A percentile compares a stretch with the other conserved stretches of the same genome.
Conservation (phyloP, 2,113 vertebrate species). For the Dicentrarchus labrax region DNA sequence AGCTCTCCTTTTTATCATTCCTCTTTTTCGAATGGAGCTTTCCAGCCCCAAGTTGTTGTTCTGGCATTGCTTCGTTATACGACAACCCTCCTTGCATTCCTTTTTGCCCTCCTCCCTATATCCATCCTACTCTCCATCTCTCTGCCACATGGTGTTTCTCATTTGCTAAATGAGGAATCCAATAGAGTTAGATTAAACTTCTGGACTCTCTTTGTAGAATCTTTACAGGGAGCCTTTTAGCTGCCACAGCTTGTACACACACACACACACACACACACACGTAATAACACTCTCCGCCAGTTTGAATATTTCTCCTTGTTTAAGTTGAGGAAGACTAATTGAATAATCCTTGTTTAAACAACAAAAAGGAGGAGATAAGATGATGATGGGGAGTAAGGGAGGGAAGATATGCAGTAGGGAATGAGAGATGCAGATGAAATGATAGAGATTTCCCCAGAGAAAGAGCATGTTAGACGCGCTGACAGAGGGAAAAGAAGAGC, state of each 20-base stretch:
- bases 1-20: constrained; percentile 26
- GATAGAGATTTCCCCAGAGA: constrained; percentile 65
- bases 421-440: constrained; percentile 52
- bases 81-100: constrained; percentile 1
- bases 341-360: constrained; percentile 62
- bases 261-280: background rate
- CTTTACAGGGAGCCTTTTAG: constrained; percentile 57
- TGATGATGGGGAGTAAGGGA: constrained; percentile 32
- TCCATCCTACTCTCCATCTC: constrained; percentile 34
- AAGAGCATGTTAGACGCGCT: constrained; percentile 49
- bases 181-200: constrained; percentile 74
- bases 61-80: constrained; percentile 45
- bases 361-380: constrained; percentile 53
- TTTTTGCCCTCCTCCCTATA: constrained; percentile 20
- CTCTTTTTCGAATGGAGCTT: constrained; percentile 43
- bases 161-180: constrained; percentile 74
- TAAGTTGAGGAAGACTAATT: constrained; percentile 51
- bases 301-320: constrained; percentile 47
- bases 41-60: constrained; percentile 39
- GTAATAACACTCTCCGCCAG: constrained; percentile 18
- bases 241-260: constrained; percentile 18
- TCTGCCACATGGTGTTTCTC: constrained; percentile 66
- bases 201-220: constrained; percentile 52
- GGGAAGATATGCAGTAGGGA: constrained; percentile 17
- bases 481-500: constrained; percentile 54